Conservation (phyloP, 2,888 invertebrate genomes). For the Caenorhabditis sinica region DNA sequence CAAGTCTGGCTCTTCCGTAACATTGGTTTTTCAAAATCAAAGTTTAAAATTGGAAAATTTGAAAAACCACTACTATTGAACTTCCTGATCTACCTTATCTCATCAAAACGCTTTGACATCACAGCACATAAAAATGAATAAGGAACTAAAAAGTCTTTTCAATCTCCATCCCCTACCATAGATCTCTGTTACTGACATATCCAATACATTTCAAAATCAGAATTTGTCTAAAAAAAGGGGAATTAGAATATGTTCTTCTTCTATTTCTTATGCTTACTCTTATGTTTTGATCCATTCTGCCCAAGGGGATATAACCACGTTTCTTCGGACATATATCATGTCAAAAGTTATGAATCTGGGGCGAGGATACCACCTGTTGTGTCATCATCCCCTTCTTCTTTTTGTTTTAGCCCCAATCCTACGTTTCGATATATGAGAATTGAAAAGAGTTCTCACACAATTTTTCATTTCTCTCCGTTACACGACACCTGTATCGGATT, state of each 20-base stretch:
- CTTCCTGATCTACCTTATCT: neutral
- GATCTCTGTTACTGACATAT: constrained; percentile 20
- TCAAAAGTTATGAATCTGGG: constrained; percentile 27
- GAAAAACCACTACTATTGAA: neutral
- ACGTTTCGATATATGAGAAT: neutral
- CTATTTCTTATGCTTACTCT: too few species aligned
- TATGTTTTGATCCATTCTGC: too few species aligned
- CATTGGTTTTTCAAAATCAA: too few species aligned
- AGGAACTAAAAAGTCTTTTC: constrained; percentile 12
- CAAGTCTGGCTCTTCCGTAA: too few species aligned
- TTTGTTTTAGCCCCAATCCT: constrained; percentile 1
- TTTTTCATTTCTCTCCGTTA: neutral
- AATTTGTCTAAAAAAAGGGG: neutral
- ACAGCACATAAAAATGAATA: neutral
- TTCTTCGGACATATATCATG: constrained; percentile 9
- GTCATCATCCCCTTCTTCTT: neutral
- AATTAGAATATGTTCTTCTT: too few species aligned
- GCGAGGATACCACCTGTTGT: constrained; percentile 20
- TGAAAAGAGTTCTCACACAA: neutral
- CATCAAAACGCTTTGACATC: constrained; percentile 6
- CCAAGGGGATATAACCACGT: neutral
- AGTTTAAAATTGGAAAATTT: too few species aligned
- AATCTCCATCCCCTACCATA: neutral
- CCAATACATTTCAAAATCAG: constrained; percentile 27
- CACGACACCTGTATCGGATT: constrained; percentile 59